Percentiles rank a stretch among this genome's conserved stretches.
Evolutionary conservation across 2,113 vertebrate species (phyloP).

Genomic region (Buteo buteo): DNA sequence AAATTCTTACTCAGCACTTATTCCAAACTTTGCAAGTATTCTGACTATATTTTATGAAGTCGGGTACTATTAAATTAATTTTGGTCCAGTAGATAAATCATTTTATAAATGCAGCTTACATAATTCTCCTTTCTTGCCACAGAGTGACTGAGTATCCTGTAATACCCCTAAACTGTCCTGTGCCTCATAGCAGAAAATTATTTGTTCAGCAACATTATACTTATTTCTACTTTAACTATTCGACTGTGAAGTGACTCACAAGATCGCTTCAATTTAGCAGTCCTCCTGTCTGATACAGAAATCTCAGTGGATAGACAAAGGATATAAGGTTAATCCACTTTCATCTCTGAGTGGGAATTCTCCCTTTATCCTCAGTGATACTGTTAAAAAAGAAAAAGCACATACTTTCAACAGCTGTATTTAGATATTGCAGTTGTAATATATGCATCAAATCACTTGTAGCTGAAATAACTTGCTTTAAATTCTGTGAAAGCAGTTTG

Average conservation of each 20-base stretch:
- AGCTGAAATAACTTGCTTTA: not conserved
- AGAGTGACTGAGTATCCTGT: not conserved
- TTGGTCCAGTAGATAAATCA: not conserved
- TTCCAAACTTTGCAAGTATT: not conserved
- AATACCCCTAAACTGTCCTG: not conserved
- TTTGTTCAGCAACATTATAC: constrained; percentile 28
- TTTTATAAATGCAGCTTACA: constrained; percentile 19
- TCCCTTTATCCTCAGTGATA: not conserved
- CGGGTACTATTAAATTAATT: not conserved
- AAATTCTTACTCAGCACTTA: not conserved
- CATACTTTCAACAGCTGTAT: not conserved
- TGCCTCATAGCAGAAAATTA: constrained; percentile 31
- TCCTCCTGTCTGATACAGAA: not conserved
- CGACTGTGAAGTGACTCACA: not conserved
- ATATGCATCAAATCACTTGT: not conserved
- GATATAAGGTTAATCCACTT: constrained; percentile 27
- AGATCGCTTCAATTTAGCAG: not conserved
- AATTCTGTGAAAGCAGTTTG: not conserved
- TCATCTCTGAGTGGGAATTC: not conserved
- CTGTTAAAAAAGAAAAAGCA: not conserved
- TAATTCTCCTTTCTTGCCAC: not conserved
- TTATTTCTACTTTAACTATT: not conserved
- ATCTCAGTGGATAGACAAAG: constrained; percentile 7
- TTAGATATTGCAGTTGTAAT: not conserved
- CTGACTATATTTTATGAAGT: not conserved